Evolutionary conservation across 2,113 vertebrate species (phyloP).

Genomic region (Athene noctua): DNA sequence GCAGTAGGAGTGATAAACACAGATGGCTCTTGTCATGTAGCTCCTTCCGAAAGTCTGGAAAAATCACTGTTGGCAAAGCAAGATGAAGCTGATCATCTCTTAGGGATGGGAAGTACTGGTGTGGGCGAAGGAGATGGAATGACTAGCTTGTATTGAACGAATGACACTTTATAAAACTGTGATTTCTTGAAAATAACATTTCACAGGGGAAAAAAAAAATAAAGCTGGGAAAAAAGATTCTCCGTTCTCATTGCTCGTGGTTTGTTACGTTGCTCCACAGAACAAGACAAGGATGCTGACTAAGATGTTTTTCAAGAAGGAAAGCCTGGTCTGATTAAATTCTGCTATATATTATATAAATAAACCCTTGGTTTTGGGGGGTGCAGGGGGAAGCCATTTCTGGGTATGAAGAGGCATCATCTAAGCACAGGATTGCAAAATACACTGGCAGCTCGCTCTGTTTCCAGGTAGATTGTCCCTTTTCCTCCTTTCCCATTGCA

Average conservation of each 20-base stretch:
- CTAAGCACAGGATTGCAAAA: neutral
- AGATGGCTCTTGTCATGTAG: neutral
- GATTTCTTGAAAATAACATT: neutral
- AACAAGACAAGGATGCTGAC: neutral
- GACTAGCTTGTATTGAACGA: neutral
- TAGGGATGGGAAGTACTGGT: neutral
- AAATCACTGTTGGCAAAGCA: neutral
- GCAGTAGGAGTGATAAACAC: neutral
- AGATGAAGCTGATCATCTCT: neutral
- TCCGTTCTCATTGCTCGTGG: accelerated
- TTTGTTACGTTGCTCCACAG: neutral
- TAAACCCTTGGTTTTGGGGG: neutral
- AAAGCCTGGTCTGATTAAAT: neutral
- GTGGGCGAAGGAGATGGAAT: neutral
- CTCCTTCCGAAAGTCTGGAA: neutral
- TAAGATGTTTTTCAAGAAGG: neutral
- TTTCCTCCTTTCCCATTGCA: neutral
- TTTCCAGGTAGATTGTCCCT: neutral
- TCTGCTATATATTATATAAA: accelerated
- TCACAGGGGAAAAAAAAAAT: neutral
- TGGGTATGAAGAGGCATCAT: neutral
- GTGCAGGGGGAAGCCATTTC: neutral
- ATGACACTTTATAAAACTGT: slow-evolving; percentile 58
- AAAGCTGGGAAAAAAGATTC: neutral
- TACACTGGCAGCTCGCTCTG: neutral